Percentiles rank a stretch among this genome's conserved stretches.
phyloP scores from a whole-genome alignment of 1,140 invertebrate genomes.

The Pogonomyrmex barbatus region DNA sequence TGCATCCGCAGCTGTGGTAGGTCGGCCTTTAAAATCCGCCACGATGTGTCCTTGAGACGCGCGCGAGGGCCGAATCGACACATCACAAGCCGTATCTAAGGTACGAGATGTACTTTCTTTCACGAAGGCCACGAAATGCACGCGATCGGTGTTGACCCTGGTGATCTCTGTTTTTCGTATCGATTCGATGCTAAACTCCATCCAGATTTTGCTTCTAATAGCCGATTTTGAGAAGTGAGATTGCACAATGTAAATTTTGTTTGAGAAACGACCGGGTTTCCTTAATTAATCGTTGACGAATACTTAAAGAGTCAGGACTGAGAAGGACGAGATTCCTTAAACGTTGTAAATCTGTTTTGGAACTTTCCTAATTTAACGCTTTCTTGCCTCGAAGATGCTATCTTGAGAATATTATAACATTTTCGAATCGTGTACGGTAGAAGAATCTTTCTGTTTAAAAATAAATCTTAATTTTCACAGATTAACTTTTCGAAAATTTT shows the following conservation, averaged over 20 bases:
- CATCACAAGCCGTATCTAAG: background rate
- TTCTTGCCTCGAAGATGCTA: background rate
- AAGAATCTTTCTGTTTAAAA: background rate
- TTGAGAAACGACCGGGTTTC: background rate
- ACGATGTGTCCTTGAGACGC: slow-evolving; percentile 56
- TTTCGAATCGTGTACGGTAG: background rate
- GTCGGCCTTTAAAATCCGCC: slow-evolving; percentile 60
- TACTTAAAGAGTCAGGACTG: background rate
- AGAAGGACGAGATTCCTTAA: background rate
- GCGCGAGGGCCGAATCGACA: slow-evolving; percentile 24
- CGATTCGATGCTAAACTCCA: background rate
- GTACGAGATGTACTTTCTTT: background rate
- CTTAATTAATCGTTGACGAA: slow-evolving; percentile 19
- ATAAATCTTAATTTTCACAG: background rate
- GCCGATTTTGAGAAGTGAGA: background rate
- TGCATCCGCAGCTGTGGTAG: slow-evolving; percentile 51
- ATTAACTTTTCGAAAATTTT: background rate
- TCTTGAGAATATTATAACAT: background rate
- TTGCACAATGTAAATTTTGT: background rate
- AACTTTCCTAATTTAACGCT: slow-evolving; percentile 2
- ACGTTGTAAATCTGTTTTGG: background rate
- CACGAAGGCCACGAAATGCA: background rate
- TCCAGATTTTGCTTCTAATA: slow-evolving; percentile 30
- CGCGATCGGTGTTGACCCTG: slow-evolving; percentile 1
- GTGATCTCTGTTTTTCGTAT: slow-evolving; percentile 17